Evolutionary conservation across 2,797 vertebrate species (phyloP).

Genomic region (Danio tinwini): DNA sequence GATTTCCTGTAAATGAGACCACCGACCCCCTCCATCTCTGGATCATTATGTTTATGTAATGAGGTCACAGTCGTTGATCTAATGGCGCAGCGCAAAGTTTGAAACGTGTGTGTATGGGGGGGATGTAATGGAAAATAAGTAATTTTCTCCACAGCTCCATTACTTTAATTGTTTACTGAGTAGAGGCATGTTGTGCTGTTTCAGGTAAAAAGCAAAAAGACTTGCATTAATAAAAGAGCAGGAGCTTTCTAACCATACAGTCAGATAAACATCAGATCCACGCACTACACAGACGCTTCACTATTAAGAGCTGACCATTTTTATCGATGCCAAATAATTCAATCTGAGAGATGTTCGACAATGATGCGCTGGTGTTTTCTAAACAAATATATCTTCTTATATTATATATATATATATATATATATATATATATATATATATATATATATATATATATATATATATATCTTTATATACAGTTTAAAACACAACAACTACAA

Average conservation of each 20-base stretch:
- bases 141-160: slow-evolving; percentile 5
- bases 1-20: slow-evolving; percentile 27
- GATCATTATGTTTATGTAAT: slow-evolving; percentile 31
- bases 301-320: slow-evolving; percentile 13
- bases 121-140: slow-evolving; percentile 3
- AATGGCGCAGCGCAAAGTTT: slow-evolving; percentile 6
- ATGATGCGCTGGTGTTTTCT: slow-evolving; percentile 7
- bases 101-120: not conserved
- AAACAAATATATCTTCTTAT: too few relatives aligned
- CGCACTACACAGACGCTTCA: not conserved
- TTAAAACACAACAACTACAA: too few relatives aligned
- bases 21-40: not conserved
- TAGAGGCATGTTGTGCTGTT: slow-evolving; percentile 30
- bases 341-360: not conserved
- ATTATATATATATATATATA: too few relatives aligned
- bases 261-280: slow-evolving; percentile 15
- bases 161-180: slow-evolving; percentile 38
- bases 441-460: too few relatives aligned
- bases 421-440: too few relatives aligned
- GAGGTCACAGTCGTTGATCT: slow-evolving; percentile 25
- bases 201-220: slow-evolving; percentile 6
- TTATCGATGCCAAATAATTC: slow-evolving; percentile 10
- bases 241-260: slow-evolving; percentile 19
- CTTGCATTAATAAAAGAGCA: slow-evolving; percentile 15
- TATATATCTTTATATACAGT: too few relatives aligned